Evolutionary conservation across 2,113 vertebrate genomes (phyloP).

Genomic region (Fulica atra): DNA sequence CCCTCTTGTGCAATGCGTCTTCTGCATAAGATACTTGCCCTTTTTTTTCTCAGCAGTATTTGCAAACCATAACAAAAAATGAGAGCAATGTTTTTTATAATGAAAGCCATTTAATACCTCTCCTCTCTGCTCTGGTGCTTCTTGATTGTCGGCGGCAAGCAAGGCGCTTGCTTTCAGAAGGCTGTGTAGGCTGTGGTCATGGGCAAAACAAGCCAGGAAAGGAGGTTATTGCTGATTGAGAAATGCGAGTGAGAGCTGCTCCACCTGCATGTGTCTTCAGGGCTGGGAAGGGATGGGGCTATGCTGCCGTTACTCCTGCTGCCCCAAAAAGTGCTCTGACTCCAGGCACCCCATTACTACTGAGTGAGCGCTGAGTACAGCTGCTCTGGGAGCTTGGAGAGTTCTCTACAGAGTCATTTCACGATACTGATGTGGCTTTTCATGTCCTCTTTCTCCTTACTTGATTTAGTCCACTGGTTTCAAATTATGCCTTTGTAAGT

Average conservation of each 20-base stretch:
- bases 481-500: neutral
- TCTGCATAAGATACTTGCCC: neutral
- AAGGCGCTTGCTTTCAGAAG: neutral
- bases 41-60: neutral
- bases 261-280: neutral
- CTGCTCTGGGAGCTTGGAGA: neutral
- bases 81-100: neutral
- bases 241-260: neutral
- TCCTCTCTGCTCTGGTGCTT: neutral
- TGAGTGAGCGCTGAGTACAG: neutral
- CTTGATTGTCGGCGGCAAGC: fast-evolving
- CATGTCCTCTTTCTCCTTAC: neutral
- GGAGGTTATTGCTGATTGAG: neutral
- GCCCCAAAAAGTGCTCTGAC: neutral
- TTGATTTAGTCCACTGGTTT: neutral
- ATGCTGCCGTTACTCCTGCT: neutral
- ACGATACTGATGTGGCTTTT: neutral
- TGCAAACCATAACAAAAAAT: neutral
- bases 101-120: neutral
- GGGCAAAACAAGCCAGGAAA: neutral
- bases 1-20: neutral
- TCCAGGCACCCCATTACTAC: neutral
- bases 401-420: neutral
- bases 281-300: neutral
- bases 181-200: neutral